Evolutionary conservation across 2,888 invertebrate species (phyloP).

Genomic region (Thelaira solivaga): DNA sequence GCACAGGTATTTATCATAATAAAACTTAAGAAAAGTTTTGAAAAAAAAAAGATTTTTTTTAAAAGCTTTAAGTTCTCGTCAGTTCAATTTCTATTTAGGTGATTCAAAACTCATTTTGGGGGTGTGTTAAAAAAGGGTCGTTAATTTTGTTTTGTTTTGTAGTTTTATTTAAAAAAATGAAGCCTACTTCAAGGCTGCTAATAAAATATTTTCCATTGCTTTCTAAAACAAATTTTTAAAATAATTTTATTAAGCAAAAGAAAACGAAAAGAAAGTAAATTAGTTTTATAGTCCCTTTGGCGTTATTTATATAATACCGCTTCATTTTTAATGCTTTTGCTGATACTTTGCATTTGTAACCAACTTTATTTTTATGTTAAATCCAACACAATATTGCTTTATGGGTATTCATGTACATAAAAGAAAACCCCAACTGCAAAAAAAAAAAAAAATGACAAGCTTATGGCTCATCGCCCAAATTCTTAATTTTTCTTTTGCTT

Average conservation of each 20-base stretch:
- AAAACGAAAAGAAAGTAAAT: background rate
- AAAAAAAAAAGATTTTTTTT: background rate
- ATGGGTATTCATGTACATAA: background rate
- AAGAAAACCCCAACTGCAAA: background rate
- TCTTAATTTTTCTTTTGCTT: too few species aligned
- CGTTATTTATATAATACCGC: slow-evolving; percentile 64
- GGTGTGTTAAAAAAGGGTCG: too few species aligned
- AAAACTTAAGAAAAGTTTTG: background rate
- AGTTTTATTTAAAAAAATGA: too few species aligned
- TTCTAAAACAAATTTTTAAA: background rate
- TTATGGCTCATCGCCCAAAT: slow-evolving; percentile 74
- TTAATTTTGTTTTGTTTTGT: too few species aligned
- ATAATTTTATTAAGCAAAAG: background rate
- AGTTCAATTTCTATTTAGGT: background rate
- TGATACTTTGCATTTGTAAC: slow-evolving; percentile 65
- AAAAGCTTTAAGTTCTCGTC: background rate
- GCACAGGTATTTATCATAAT: slow-evolving; percentile 38
- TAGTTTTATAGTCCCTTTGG: slow-evolving; percentile 62
- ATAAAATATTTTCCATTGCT: background rate
- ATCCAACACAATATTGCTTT: slow-evolving; percentile 32
- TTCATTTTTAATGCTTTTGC: slow-evolving; percentile 2
- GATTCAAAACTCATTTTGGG: too few species aligned
- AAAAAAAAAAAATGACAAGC: slow-evolving; percentile 38
- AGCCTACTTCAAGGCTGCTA: too few species aligned
- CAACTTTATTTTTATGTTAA: slow-evolving; percentile 39